Evolutionary conservation across 2,797 vertebrate genomes (phyloP).

Genomic region (Coregonus suidteri): DNA sequence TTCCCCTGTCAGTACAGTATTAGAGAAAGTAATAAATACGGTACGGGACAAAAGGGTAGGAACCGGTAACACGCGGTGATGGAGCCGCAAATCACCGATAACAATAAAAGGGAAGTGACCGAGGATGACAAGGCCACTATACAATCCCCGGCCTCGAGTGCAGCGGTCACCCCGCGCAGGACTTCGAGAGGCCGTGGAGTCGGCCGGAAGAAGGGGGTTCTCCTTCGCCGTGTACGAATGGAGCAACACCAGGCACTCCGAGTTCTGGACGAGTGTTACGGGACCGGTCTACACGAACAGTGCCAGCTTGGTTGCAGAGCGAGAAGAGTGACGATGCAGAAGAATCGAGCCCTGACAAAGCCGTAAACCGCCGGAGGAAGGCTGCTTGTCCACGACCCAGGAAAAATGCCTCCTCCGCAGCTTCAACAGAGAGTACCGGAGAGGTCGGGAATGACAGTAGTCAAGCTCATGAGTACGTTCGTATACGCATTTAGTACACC

Average conservation of each 20-base stretch:
- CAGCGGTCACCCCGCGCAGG: constrained; percentile 60
- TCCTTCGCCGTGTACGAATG: constrained; percentile 64
- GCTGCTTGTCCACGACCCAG: constrained; percentile 82
- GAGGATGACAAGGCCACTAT: constrained; percentile 72
- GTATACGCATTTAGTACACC: background rate
- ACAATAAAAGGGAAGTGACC: constrained; percentile 66
- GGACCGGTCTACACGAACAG: constrained; percentile 77
- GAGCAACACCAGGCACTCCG: constrained; percentile 53
- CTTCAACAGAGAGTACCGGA: constrained; percentile 51
- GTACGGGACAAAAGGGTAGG: constrained; percentile 23
- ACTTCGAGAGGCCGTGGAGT: constrained; percentile 70
- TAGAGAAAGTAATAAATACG: constrained; percentile 47
- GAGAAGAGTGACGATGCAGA: constrained; percentile 70
- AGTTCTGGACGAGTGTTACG: constrained; percentile 74
- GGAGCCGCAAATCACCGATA: constrained; percentile 67
- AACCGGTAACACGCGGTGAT: constrained; percentile 56
- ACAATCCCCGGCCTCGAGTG: constrained; percentile 71
- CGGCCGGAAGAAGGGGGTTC: constrained; percentile 67
- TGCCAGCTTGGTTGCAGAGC: constrained; percentile 79
- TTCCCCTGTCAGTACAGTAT: constrained; percentile 45
- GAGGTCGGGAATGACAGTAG: constrained; percentile 58
- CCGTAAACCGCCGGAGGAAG: constrained; percentile 82
- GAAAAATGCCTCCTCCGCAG: constrained; percentile 74
- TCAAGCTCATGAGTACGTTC: constrained; percentile 66
- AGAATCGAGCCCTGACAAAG: constrained; percentile 62